Base-by-base conservation (phyloP, 2,888 invertebrate species). In the Scaptomyza tumidula region DNA sequence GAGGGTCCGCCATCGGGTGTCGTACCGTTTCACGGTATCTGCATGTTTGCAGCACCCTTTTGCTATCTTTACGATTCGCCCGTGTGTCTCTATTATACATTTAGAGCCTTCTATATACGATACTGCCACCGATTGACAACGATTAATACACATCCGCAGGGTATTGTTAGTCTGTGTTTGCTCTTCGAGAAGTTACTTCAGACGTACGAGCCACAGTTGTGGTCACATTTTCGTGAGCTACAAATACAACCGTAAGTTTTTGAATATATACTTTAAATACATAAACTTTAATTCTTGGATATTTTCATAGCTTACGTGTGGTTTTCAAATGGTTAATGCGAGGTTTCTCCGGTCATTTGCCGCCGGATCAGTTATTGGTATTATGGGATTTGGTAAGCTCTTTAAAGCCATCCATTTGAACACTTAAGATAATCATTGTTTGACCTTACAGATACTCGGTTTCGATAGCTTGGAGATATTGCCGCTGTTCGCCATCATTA, bases 301-400 rank as follows among this genome's bases (percentile, higher is more conserved):
- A 31, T 86, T 90, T 24, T 90, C 9, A 71, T 84, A 98, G 98
- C 3, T 94, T 98, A 57, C 94, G 96, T 86, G 95, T 98, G 29
- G 97, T 98, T 1, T 98, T 98, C 91, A 98, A 98, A 92, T 99
- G 99, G 98, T 92, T 99, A 48, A 98, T 99, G 95, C 93, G 98
- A 73, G 98, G 97, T 1, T 99, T 98, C 91, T 98, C 98, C 85
- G 99, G 99, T 0, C 98, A 98, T 89, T 93, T 99, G 50, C 96
- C 97, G 0, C 98, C 98, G 0, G 98, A 98, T 88, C 98, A 99
- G 91, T 94, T 99, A 1, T 93, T 99, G 3, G 95, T 97, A 44
- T 93, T 99, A 13, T 99, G 99, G 99, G 99, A 99, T 92, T 93
- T 98, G 82, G 93, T 94, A 69, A 70, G 35, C 0, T 0, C 0